Evolutionary conservation across 2,113 vertebrate genomes (phyloP), one percentile per base, ranked within the genome.

Genomic region (Corvus hawaiiensis): DNA sequence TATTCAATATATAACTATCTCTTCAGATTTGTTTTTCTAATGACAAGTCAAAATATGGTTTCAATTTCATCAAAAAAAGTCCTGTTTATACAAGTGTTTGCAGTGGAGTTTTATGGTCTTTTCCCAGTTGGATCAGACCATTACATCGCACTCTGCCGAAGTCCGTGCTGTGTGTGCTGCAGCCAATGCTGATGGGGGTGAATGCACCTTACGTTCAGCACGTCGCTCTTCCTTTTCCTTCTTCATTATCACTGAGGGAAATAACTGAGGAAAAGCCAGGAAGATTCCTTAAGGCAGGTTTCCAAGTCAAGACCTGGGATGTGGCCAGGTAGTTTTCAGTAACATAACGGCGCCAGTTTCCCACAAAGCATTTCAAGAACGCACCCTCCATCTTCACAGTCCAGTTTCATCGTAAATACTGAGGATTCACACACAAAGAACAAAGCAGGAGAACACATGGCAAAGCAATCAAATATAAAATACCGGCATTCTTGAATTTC

Each of bases 71-170:
- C 67, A 74, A 85, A 89, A 90, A 90, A 84, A 76, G 49, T 76
- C 49, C 52, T 96, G 78, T 96, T 96, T 97, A 67, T 63, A 93
- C 90, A 94, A 97, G 93, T 94, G 89, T 94, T 94, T 92, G 93
- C 83, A 81, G 75, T 46, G 43, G 44, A 90, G 41, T 79, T 97
- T 96, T 93, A 94, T 79, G 67, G 62, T 76, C 82, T 92, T 90
- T 91, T 91, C 90, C 94, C 75, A 43, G 66, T 82, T 94, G 95
- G 89, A 79, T 61, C 33, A 64, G 78, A 14, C 44, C 58, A 37
- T 56, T 93, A 32, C 87, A 48, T 11, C 0, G 23, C 76, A 20
- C 59, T 87, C 44, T 58, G 71, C 33, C 0, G 1, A 55, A 39
- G 74, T 18, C 84, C 0, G 4, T 81, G 77, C 59, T 3, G 5